Conservation (phyloP, 1,140 invertebrate species). For the Lordiphosa mommai region DNA sequence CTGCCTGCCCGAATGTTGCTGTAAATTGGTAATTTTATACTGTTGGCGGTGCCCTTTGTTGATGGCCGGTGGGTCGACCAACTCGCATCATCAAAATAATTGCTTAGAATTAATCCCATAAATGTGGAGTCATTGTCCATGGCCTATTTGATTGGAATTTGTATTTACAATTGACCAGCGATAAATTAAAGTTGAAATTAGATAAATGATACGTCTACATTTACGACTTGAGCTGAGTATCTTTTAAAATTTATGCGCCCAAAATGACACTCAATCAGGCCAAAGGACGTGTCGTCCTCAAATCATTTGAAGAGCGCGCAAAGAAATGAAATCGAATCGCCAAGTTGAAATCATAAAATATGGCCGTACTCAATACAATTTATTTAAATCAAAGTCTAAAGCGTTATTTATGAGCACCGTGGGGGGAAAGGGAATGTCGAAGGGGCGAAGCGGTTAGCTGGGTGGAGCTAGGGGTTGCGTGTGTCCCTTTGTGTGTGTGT, state of each 20-base stretch:
- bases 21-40: slow-evolving; percentile 77
- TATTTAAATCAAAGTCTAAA: slow-evolving; percentile 78
- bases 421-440: not conserved
- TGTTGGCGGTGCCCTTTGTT: slow-evolving; percentile 55
- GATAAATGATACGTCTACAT: not conserved
- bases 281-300: slow-evolving; percentile 12
- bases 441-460: slow-evolving; percentile 9
- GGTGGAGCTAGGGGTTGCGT: slow-evolving; percentile 26
- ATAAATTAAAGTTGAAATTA: slow-evolving; percentile 8
- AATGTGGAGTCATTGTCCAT: slow-evolving; percentile 28
- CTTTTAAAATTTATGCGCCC: slow-evolving; percentile 43
- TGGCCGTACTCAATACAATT: slow-evolving; percentile 72
- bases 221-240: slow-evolving; percentile 6
- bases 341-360: slow-evolving; percentile 72
- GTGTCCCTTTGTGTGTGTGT: slow-evolving; percentile 6
- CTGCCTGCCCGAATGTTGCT: slow-evolving; percentile 5
- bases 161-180: not conserved
- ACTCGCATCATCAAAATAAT: slow-evolving; percentile 42
- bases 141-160: not conserved
- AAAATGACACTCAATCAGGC: slow-evolving; percentile 49
- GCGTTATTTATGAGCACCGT: slow-evolving; percentile 69
- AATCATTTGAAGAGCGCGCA: not conserved
- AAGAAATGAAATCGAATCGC: slow-evolving; percentile 37
- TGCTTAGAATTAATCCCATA: slow-evolving; percentile 60
- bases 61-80: slow-evolving; percentile 14